These are phyloP conservation scores for Hydropsyche tenuis DNA, from an alignment of 1,140 invertebrate genomes.

Conservation along the genomic window DNA sequence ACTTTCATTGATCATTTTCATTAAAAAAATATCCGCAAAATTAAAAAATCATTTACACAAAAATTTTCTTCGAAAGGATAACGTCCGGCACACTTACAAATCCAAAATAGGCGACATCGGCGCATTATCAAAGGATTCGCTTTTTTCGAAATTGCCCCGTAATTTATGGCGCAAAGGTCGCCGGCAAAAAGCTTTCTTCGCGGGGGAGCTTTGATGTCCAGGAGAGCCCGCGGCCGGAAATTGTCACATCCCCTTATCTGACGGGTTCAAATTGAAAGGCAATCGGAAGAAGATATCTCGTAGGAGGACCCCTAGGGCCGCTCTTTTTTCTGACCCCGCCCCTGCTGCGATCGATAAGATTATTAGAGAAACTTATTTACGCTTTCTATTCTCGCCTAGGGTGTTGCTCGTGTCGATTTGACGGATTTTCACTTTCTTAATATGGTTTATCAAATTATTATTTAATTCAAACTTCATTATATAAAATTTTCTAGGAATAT, in stretches of 20 bases:
- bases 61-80: background rate
- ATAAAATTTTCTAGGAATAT: no score
- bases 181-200: background rate
- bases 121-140: slow-evolving; percentile 3
- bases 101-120: background rate
- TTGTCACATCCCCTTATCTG: slow-evolving; percentile 42
- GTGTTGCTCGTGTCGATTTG: no score
- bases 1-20: no score
- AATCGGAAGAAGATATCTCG: slow-evolving; percentile 41
- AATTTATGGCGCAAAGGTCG: background rate
- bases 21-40: no score
- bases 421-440: no score
- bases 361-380: slow-evolving; percentile 4
- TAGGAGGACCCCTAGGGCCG: background rate
- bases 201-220: background rate
- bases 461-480: no score
- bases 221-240: slow-evolving; percentile 25
- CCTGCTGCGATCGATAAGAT: background rate
- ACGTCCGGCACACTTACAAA: no score
- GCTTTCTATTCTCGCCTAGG: no score
- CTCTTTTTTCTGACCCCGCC: background rate
- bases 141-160: background rate
- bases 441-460: no score
- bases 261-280: slow-evolving; percentile 41
- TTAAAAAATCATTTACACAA: background rate